Conservation (phyloP, 2,888 invertebrate genomes). For the Pyrocoelia pectoralis region DNA sequence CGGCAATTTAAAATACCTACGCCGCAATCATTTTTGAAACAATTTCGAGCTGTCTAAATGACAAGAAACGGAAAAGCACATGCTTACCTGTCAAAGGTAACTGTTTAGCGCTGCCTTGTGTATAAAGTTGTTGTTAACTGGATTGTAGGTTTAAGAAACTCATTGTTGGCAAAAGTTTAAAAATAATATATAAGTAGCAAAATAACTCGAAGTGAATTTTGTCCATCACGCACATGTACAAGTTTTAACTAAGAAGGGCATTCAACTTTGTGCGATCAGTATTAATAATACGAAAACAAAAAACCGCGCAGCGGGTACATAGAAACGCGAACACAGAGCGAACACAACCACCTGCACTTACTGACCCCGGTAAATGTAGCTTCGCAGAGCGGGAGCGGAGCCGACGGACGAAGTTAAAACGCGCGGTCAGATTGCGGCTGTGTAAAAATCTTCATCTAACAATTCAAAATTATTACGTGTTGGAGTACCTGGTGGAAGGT, state of each 20-base stretch:
- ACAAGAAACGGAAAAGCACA: constrained; percentile 23
- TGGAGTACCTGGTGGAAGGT: no score
- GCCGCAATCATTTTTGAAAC: background rate
- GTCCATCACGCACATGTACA: constrained; percentile 39
- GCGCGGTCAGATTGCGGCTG: constrained; percentile 45
- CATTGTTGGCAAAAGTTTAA: constrained; percentile 33
- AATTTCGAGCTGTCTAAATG: background rate
- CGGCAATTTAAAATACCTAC: background rate
- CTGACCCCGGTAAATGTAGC: constrained; percentile 43
- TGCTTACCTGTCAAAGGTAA: constrained; percentile 44
- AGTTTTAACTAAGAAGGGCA: constrained; percentile 42
- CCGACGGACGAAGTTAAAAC: constrained; percentile 40
- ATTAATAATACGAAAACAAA: constrained; percentile 42
- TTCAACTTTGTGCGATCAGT: constrained; percentile 46
- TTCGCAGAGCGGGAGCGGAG: constrained; percentile 42
- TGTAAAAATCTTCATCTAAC: constrained; percentile 23
- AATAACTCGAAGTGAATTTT: constrained; percentile 18
- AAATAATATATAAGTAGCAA: constrained; percentile 7
- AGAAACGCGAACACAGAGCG: constrained; percentile 24
- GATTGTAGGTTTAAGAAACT: constrained; percentile 36
- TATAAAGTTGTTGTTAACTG: constrained; percentile 37
- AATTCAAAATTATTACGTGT: no score
- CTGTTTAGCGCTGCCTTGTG: constrained; percentile 37
- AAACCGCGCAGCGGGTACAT: constrained; percentile 32
- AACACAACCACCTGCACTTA: constrained; percentile 45